phyloP scores from a whole-genome alignment of 2,113 vertebrate genomes.

The Centropus bengalensis region DNA sequence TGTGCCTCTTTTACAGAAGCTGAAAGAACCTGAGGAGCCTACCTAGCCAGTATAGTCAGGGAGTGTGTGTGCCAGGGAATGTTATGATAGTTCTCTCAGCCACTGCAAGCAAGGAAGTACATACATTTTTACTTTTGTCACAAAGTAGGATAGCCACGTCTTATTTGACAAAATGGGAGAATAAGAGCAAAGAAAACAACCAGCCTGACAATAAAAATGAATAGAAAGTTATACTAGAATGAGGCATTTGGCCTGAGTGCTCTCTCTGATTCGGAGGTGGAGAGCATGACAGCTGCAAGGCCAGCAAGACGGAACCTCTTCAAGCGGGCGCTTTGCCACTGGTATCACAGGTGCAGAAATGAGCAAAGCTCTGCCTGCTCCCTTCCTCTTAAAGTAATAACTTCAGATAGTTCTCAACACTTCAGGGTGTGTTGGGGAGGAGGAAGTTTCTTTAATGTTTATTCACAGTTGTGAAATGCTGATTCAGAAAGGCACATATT shows the following conservation, averaged over 20 bases:
- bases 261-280: rapidly evolving
- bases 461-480: background rate
- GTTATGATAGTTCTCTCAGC: background rate
- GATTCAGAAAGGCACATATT: background rate
- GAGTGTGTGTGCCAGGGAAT: background rate
- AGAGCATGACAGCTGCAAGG: background rate
- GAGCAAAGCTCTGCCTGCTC: background rate
- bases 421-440: background rate
- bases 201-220: background rate
- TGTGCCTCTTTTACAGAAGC: background rate
- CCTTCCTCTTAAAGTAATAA: background rate
- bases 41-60: background rate
- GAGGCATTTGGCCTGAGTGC: background rate
- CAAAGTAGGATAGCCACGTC: background rate
- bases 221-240: background rate
- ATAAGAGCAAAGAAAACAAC: rapidly evolving
- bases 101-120: background rate
- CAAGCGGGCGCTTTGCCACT: background rate
- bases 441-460: background rate
- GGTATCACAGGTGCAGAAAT: background rate
- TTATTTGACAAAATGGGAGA: background rate
- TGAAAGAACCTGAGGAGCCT: slow-evolving; percentile 31
- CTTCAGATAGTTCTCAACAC: background rate
- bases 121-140: background rate
- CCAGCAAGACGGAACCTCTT: background rate